Percentiles rank a stretch among this genome's conserved stretches.
Evolutionary conservation across 2,888 invertebrate species (phyloP).

Genomic region (Leptopterna dolabrata): DNA sequence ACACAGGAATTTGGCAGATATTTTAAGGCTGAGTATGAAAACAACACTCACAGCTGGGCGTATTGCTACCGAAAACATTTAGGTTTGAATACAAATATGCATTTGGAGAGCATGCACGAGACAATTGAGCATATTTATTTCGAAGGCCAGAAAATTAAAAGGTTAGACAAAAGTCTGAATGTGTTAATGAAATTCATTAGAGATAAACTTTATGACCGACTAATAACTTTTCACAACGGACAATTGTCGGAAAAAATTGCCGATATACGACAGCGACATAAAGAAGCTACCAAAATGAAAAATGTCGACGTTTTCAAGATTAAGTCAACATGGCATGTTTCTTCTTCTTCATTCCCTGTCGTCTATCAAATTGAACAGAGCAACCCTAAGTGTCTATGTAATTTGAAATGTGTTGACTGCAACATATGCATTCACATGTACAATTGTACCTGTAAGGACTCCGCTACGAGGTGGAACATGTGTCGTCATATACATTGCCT

Average conservation of each 20-base stretch:
- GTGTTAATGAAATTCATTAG: background rate
- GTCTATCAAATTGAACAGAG: background rate
- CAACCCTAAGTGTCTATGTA: background rate
- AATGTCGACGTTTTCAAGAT: too few relatives aligned
- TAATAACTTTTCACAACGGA: background rate
- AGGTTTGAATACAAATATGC: slow-evolving; percentile 52
- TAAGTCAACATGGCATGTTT: background rate
- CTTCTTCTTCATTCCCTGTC: background rate
- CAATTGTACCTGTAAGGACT: slow-evolving; percentile 51
- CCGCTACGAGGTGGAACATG: slow-evolving; percentile 49
- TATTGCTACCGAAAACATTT: slow-evolving; percentile 27
- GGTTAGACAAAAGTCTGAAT: slow-evolving; percentile 1
- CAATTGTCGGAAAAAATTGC: background rate
- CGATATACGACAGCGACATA: background rate
- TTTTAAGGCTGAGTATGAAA: background rate
- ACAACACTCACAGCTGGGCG: background rate
- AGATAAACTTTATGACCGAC: background rate
- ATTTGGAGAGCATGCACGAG: slow-evolving; percentile 49
- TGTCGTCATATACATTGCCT: slow-evolving; percentile 56
- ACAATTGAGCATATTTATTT: slow-evolving; percentile 41
- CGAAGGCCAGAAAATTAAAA: slow-evolving; percentile 22
- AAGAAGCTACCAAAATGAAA: too few relatives aligned
- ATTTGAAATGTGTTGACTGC: slow-evolving; percentile 30
- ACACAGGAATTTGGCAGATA: background rate
- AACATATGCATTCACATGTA: slow-evolving; percentile 50